Conservation (phyloP, 1,140 invertebrate species). For the Cotesia chilonis region DNA sequence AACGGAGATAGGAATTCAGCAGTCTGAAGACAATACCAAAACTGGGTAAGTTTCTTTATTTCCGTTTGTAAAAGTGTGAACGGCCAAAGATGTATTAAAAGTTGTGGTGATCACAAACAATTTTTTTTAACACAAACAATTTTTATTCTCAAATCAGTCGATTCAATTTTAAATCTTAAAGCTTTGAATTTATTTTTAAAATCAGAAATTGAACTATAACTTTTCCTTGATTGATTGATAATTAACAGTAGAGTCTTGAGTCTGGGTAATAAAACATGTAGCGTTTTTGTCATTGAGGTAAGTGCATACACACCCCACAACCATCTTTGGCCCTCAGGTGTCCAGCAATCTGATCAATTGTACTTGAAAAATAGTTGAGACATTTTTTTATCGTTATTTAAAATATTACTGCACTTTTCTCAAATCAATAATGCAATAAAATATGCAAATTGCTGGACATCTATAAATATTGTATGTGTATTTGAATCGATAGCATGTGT, state of each 20-base stretch:
- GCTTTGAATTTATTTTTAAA: too few species aligned
- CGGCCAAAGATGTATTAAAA: conserved; percentile 57
- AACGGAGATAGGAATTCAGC: conserved; percentile 56
- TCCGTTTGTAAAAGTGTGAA: conserved; percentile 39
- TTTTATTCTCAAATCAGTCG: neutral
- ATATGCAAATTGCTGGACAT: conserved; percentile 40
- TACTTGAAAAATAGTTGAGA: neutral
- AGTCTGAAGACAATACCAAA: conserved; percentile 61
- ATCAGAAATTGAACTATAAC: neutral
- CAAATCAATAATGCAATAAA: conserved; percentile 6
- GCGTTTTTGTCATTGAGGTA: conserved; percentile 48
- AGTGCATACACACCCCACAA: conserved; percentile 63
- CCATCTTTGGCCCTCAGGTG: conserved; percentile 60
- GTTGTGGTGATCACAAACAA: conserved; percentile 61
- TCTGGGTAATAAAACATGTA: neutral
- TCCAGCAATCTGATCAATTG: conserved; percentile 56
- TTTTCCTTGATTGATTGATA: neutral
- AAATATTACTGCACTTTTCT: neutral
- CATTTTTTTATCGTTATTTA: neutral
- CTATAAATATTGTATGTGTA: conserved; percentile 41
- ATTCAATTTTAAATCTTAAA: neutral
- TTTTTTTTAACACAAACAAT: conserved; percentile 1
- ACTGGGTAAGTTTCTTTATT: conserved; percentile 68
- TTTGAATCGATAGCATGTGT: conserved; percentile 39
- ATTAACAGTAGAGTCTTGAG: neutral